phyloP scores from a whole-genome alignment of 1,140 invertebrate species.

The Chironomus tepperi region DNA sequence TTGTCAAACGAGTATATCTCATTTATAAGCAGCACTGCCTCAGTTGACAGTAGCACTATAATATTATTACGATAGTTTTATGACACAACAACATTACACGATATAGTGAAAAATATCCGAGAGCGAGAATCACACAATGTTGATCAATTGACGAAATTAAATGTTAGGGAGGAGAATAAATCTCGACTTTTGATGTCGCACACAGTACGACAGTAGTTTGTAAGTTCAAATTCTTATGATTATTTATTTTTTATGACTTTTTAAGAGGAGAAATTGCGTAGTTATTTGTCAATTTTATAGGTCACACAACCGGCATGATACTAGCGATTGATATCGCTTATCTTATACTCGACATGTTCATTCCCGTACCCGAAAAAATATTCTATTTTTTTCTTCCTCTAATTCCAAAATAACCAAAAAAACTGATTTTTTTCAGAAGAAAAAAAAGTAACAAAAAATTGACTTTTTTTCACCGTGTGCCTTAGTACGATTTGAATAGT shows the following conservation, averaged over 20 bases:
- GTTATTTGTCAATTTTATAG: background rate
- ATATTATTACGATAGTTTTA: too few species aligned
- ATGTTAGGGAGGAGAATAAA: too few species aligned
- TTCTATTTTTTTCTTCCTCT: background rate
- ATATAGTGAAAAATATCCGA: too few species aligned
- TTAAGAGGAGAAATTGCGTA: background rate
- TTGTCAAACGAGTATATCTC: background rate
- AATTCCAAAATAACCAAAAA: background rate
- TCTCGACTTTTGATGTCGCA: background rate
- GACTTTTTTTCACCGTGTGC: background rate
- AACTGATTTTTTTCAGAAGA: background rate
- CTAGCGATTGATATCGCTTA: background rate
- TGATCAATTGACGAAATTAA: background rate
- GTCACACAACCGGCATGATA: background rate
- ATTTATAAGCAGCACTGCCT: background rate
- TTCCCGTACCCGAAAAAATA: background rate
- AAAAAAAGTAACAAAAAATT: conserved; percentile 1
- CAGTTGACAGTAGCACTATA: background rate
- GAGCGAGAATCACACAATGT: background rate
- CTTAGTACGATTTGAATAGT: background rate
- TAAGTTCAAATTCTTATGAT: background rate
- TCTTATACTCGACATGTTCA: background rate
- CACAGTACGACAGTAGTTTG: background rate
- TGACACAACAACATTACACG: too few species aligned
- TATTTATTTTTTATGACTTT: background rate